phyloP scores from a whole-genome alignment of 2,888 invertebrate species.

The Andrena flavipes region DNA sequence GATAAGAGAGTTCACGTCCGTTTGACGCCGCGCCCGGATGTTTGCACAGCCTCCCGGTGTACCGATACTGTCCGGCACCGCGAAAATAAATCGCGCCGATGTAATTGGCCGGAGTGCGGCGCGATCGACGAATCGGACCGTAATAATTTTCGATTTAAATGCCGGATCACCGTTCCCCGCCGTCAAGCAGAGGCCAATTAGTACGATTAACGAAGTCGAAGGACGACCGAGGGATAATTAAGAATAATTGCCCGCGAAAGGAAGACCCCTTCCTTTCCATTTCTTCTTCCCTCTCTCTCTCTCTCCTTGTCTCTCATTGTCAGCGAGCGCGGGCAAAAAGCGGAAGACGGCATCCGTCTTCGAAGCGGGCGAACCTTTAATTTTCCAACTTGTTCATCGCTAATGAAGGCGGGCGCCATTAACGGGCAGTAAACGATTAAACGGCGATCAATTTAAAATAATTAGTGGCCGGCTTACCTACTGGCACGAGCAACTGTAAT shows the following conservation, averaged over 20 bases:
- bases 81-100: slow-evolving; percentile 25
- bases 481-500: not conserved
- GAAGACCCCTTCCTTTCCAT: slow-evolving; percentile 22
- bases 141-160: slow-evolving; percentile 26
- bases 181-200: slow-evolving; percentile 36
- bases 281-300: not conserved
- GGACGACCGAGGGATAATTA: slow-evolving; percentile 51
- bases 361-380: slow-evolving; percentile 11
- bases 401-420: not conserved
- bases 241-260: slow-evolving; percentile 49
- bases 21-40: slow-evolving; percentile 36
- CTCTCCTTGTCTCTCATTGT: not conserved
- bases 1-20: slow-evolving; percentile 36
- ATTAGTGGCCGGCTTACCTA: not conserved
- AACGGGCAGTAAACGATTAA: slow-evolving; percentile 11
- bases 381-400: slow-evolving; percentile 12
- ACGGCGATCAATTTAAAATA: slow-evolving; percentile 22
- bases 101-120: not conserved
- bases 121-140: not conserved
- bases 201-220: slow-evolving; percentile 49
- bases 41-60: slow-evolving; percentile 27
- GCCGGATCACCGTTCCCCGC: not conserved
- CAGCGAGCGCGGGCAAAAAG: slow-evolving; percentile 17
- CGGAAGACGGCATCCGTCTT: slow-evolving; percentile 44
- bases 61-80: slow-evolving; percentile 25